These are phyloP conservation scores for Brachyopa scutellaris DNA, from an alignment of 2,888 invertebrate species.

Conservation along the genomic window DNA sequence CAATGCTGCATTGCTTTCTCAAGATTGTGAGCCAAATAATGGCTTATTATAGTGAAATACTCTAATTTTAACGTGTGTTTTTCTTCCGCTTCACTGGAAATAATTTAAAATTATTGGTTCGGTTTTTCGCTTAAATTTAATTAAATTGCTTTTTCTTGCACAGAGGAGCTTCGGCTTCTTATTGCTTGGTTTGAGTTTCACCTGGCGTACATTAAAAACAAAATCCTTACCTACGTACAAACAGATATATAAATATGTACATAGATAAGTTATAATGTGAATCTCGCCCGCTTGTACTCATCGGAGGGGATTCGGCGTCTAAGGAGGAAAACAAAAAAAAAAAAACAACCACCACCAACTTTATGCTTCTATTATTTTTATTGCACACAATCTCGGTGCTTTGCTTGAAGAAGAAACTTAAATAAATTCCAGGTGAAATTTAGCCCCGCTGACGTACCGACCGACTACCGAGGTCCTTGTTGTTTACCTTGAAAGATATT, in stretches of 20 bases:
- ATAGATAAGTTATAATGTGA: not conserved
- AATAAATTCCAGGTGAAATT: constrained; percentile 70
- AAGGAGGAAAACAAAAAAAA: not conserved
- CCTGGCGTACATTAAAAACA: constrained; percentile 42
- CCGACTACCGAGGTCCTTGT: constrained; percentile 46
- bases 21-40: too few species aligned
- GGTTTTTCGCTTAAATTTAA: constrained; percentile 47
- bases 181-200: constrained; percentile 34
- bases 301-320: constrained; percentile 54
- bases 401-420: constrained; percentile 50
- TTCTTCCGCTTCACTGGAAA: constrained; percentile 17
- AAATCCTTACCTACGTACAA: constrained; percentile 11
- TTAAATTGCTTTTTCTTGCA: constrained; percentile 47
- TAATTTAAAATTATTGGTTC: constrained; percentile 57
- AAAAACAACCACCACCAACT: constrained; percentile 58
- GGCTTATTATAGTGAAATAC: too few species aligned
- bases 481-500: constrained; percentile 62
- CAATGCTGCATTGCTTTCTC: too few species aligned
- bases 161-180: not conserved
- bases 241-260: not conserved
- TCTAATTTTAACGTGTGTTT: too few species aligned
- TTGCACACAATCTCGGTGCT: constrained; percentile 57
- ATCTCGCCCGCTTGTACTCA: not conserved
- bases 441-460: constrained; percentile 56
- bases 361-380: constrained; percentile 66